These are phyloP conservation scores for Sesia apiformis DNA, from an alignment of 2,888 invertebrate genomes.

Conservation along the genomic window DNA sequence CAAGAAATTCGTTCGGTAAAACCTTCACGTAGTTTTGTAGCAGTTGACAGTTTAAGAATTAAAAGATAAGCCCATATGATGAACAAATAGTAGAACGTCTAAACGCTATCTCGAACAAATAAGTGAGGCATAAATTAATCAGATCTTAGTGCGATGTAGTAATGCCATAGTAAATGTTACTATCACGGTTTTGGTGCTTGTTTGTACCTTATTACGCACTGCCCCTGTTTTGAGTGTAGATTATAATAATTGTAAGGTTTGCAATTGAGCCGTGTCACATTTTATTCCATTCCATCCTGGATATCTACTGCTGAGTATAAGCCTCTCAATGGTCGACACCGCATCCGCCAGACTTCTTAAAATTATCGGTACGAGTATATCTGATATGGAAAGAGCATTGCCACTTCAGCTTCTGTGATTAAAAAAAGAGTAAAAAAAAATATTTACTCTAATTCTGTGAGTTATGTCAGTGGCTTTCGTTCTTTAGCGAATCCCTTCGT, in stretches of 20 bases:
- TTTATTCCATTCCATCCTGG: not conserved
- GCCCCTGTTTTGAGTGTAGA: constrained; percentile 36
- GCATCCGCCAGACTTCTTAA: too few species aligned
- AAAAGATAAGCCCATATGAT: constrained; percentile 66
- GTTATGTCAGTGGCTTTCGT: too few species aligned
- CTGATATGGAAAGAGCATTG: too few species aligned
- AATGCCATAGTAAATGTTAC: constrained; percentile 61
- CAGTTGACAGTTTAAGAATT: constrained; percentile 67
- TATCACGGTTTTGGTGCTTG: constrained; percentile 46
- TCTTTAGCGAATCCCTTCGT: too few species aligned
- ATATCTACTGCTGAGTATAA: not conserved
- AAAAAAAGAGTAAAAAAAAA: too few species aligned
- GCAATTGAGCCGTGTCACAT: too few species aligned
- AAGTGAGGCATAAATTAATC: constrained; percentile 65
- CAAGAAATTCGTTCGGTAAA: constrained; percentile 21
- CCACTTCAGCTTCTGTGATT: too few species aligned
- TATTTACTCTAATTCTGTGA: too few species aligned
- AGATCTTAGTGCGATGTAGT: constrained; percentile 56
- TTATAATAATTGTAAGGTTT: too few species aligned
- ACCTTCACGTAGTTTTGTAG: constrained; percentile 24
- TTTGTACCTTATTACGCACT: constrained; percentile 43
- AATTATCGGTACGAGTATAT: too few species aligned
- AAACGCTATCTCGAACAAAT: constrained; percentile 63
- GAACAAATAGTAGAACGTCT: constrained; percentile 59
- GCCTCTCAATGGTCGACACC: too few species aligned